Conservation (phyloP, 2,888 invertebrate genomes). For the Agonopterix heracliana region DNA sequence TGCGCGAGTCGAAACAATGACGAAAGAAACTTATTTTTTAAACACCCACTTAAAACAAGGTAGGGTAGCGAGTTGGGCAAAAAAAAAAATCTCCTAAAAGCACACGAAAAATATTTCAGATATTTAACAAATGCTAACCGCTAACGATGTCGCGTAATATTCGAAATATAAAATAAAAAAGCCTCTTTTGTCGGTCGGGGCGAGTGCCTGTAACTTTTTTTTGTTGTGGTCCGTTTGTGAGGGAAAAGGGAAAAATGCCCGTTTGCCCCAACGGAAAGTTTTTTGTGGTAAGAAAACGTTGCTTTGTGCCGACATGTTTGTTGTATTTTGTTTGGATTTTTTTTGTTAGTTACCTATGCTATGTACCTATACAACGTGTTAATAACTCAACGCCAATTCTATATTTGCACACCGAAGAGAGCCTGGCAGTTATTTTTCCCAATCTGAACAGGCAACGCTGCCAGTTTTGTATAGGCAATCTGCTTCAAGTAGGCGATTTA, state of each 20-base stretch:
- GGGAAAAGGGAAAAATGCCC: conserved; percentile 64
- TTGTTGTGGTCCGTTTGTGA: conserved; percentile 65
- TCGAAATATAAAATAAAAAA: conserved; percentile 66
- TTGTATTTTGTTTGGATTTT: conserved; percentile 31
- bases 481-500: too few relatives aligned
- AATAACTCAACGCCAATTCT: too few relatives aligned
- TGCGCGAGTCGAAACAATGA: conserved; percentile 23
- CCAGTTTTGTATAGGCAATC: too few relatives aligned
- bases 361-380: too few relatives aligned
- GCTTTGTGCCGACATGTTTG: conserved; percentile 41
- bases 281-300: conserved; percentile 74
- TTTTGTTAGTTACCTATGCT: conserved; percentile 14
- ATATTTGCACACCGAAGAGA: too few relatives aligned
- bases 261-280: conserved; percentile 58
- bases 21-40: conserved; percentile 32
- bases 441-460: too few relatives aligned
- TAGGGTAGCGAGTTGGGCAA: conserved; percentile 21
- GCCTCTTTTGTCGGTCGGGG: conserved; percentile 55
- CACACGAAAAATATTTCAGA: conserved; percentile 57
- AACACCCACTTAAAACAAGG: conserved; percentile 27
- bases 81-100: conserved; percentile 37
- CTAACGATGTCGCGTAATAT: conserved; percentile 72
- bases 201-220: conserved; percentile 60
- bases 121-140: conserved; percentile 71
- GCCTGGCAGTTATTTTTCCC: too few relatives aligned